Evolutionary conservation across 2,113 vertebrate genomes (phyloP).

Genomic region (Meles meles): DNA sequence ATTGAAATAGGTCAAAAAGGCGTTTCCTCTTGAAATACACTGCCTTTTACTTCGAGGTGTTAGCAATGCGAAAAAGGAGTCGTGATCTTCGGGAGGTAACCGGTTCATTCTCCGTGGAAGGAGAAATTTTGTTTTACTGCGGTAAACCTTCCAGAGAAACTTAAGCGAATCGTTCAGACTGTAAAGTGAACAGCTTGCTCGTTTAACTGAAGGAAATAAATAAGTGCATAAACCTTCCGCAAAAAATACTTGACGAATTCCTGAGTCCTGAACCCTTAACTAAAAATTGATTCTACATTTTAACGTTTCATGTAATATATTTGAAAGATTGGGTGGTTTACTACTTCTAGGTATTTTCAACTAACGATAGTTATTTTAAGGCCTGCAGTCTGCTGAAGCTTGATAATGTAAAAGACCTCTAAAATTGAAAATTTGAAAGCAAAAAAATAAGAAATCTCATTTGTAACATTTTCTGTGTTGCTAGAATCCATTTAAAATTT

Average conservation of each 20-base stretch:
- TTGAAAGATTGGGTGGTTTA: not conserved
- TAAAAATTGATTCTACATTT: not conserved
- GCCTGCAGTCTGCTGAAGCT: rapidly evolving
- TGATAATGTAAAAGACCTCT: not conserved
- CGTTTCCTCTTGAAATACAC: not conserved
- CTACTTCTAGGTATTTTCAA: not conserved
- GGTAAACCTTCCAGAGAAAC: not conserved
- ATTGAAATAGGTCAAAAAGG: not conserved
- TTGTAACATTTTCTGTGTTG: not conserved
- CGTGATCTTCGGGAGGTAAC: not conserved
- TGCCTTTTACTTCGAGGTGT: not conserved
- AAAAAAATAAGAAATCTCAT: not conserved
- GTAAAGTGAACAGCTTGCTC: not conserved
- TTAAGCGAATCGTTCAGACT: rapidly evolving
- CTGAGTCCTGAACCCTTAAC: not conserved
- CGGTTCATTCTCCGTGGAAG: not conserved
- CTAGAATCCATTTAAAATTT: not conserved
- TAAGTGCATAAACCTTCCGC: not conserved
- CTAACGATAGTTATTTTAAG: rapidly evolving
- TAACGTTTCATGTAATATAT: not conserved
- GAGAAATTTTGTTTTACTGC: rapidly evolving
- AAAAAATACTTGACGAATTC: not conserved
- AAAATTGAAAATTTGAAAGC: not conserved
- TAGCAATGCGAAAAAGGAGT: rapidly evolving
- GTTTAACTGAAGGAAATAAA: not conserved